These are phyloP conservation scores for Venusia cambrica DNA, from an alignment of 2,888 invertebrate genomes.

Conservation along the genomic window DNA sequence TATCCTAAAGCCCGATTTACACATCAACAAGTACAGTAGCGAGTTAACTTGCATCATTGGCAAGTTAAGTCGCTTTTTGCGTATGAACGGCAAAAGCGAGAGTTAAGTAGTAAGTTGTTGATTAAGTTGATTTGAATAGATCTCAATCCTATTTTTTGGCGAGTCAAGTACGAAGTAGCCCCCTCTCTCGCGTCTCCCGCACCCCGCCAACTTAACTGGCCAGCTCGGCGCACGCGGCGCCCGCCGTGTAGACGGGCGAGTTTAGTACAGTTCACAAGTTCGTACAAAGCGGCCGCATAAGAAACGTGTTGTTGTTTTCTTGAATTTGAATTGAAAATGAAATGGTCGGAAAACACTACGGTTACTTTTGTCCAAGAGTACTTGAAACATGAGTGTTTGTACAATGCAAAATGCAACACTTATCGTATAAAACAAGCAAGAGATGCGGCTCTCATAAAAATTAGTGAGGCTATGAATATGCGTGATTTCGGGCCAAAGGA, in stretches of 20 bases:
- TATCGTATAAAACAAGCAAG: constrained; percentile 18
- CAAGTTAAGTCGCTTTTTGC: constrained; percentile 3
- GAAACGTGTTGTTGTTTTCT: no score
- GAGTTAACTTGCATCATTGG: constrained; percentile 7
- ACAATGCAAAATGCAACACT: constrained; percentile 19
- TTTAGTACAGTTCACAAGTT: constrained; percentile 11
- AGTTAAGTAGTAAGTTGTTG: constrained; percentile 6
- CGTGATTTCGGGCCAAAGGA: constrained; percentile 21
- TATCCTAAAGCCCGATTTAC: constrained; percentile 5
- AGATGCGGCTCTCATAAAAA: constrained; percentile 19
- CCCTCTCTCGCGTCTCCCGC: constrained; percentile 16
- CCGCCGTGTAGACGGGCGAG: constrained; percentile 12
- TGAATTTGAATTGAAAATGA: no score
- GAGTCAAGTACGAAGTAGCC: constrained; percentile 13
- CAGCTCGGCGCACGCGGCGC: no score
- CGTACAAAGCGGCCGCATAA: no score
- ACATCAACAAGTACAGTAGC: no score
- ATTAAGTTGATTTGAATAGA: constrained; percentile 8
- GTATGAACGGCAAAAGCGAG: constrained; percentile 6
- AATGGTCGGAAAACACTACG: constrained; percentile 22
- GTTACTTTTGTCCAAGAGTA: constrained; percentile 23
- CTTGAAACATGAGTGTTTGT: constrained; percentile 22
- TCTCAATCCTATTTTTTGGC: constrained; percentile 11
- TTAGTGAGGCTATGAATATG: constrained; percentile 23
- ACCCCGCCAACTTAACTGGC: constrained; percentile 14